Base-by-base conservation (phyloP, 2,888 invertebrate genomes). In the Chrysodeixis includens region DNA sequence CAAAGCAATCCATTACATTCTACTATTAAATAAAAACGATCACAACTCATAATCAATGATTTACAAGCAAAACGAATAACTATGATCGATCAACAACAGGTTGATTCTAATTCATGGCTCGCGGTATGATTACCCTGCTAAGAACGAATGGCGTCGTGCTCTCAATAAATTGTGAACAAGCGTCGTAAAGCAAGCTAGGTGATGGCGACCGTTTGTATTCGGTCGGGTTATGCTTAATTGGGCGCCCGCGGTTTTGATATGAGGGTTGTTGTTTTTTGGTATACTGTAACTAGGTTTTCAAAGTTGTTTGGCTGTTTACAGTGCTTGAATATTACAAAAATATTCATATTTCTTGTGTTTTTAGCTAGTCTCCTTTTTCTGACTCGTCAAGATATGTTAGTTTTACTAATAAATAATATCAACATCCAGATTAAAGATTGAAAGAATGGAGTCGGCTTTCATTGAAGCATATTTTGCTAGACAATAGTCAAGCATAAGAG, bases 41-140 rank as follows among this genome's bases (percentile, higher is more conserved):
- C 53, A 65, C 44, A 62, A 55, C 26, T 66, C 44, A 53, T 22
- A 8, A 8, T 6, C 32, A 56, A 49, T 35, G 71, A 66, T 62
- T 58, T 75, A 71, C 76, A 67, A 74, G 60, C 74, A 53, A 57
- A 69, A 73, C 67, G 70, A 83, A 82, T 78, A 81, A 76, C 76
- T 62, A 76, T 82, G 79, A 84, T 76, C 78, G 74, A 83, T 85
- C 79, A 74, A 64, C 62, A 66, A 54, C 74, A 71, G 65, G 77
- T 80, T 80, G 83, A 81, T 83, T 85, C 72, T 85, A 83, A 85
- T 85, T 85, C 83, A 85, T 85, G 66, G 79, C 76, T 62, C 60
- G 71, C 26, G 66, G 69, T 66, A 81, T 84, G 85, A 86, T 86
- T 85, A 86, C 83, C 81, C 83, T 83, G 59, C 81, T 75, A 77